Conservation (phyloP, 2,888 invertebrate genomes). For the Belgica antarctica region DNA sequence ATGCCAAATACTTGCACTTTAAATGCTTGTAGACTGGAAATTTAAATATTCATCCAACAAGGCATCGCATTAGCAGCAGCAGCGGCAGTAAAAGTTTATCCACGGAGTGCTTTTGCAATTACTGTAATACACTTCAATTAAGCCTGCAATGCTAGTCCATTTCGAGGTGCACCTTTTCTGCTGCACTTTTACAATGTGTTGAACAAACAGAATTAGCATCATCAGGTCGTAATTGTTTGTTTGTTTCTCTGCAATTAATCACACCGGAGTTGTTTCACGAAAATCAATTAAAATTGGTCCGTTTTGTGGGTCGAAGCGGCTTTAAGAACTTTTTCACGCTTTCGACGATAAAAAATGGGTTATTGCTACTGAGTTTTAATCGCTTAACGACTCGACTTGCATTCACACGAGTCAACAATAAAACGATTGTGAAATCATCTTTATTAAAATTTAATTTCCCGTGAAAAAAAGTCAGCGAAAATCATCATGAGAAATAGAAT, state of each 20-base stretch:
- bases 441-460: slow-evolving; percentile 32
- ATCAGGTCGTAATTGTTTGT: background rate
- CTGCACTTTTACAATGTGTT: background rate
- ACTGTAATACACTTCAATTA: slow-evolving; percentile 14
- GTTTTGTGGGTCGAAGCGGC: background rate
- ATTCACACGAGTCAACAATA: background rate
- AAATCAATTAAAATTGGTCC: too few species aligned
- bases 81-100: background rate
- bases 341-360: background rate
- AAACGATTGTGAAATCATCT: background rate
- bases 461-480: slow-evolving; percentile 10
- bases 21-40: background rate
- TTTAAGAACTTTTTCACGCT: background rate
- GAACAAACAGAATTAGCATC: background rate
- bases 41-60: too few species aligned
- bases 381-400: background rate
- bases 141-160: background rate
- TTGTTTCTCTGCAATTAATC: background rate
- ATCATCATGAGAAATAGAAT: slow-evolving; percentile 35
- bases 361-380: background rate
- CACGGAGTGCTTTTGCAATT: background rate
- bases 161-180: background rate
- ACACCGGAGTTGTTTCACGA: too few species aligned
- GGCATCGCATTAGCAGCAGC: too few species aligned
- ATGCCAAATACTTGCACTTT: slow-evolving; percentile 13